Conservation (phyloP, 2,797 vertebrate genomes). For the Tympanoctomys barrerae region DNA sequence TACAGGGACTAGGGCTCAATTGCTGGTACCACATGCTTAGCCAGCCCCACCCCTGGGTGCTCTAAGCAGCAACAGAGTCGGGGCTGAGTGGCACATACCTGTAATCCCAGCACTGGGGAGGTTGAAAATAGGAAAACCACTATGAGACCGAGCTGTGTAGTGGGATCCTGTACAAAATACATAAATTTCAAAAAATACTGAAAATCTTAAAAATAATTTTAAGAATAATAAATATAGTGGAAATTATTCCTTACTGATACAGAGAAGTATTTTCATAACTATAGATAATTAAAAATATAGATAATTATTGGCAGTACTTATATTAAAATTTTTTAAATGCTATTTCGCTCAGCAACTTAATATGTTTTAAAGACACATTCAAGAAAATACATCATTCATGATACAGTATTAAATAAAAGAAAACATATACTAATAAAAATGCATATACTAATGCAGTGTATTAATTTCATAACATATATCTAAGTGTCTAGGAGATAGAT, state of each 20-base stretch:
- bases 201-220: background rate
- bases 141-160: no score
- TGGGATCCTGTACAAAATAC: no score
- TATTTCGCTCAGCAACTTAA: conserved; percentile 3
- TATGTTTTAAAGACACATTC: conserved; percentile 3
- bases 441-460: background rate
- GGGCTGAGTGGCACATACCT: no score
- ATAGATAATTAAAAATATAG: background rate
- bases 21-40: no score
- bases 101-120: no score
- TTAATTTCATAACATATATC: background rate
- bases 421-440: background rate
- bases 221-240: background rate
- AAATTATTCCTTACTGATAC: background rate
- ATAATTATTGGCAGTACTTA: background rate
- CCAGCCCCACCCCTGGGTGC: no score
- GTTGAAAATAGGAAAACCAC: no score
- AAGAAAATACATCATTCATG: background rate
- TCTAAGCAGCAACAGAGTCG: no score
- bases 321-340: background rate
- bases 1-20: no score
- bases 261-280: background rate
- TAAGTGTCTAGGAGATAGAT: background rate
- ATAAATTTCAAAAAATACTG: background rate
- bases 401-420: conserved; percentile 26